phyloP scores from a whole-genome alignment of 92 coral and sea anemone species.

The Phymanthus crucifer region DNA sequence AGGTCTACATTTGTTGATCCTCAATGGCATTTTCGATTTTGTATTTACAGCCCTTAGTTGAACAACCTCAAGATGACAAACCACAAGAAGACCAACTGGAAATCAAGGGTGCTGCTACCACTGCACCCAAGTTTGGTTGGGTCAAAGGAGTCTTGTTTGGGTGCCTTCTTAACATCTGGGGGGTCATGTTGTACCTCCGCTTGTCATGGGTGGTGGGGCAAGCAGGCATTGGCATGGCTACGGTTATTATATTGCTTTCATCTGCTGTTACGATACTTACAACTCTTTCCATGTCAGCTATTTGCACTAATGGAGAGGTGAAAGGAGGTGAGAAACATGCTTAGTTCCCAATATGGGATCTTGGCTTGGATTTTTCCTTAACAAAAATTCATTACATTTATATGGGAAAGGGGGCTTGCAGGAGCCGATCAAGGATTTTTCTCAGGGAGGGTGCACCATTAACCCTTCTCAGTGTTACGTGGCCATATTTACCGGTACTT shows the following conservation, averaged over 20 bases:
- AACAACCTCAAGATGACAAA: slow-evolving; percentile 21
- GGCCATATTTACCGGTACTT: too few species aligned
- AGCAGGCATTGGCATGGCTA: slow-evolving; percentile 91
- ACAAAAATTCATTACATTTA: too few species aligned
- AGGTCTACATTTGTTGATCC: too few species aligned
- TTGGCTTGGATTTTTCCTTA: too few species aligned
- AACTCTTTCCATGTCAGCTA: slow-evolving; percentile 96
- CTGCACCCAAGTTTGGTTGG: slow-evolving; percentile 96
- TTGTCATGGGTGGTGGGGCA: slow-evolving; percentile 96
- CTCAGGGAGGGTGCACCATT: too few species aligned
- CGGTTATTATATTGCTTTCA: slow-evolving; percentile 69
- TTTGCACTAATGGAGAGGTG: slow-evolving; percentile 96
- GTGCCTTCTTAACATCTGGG: slow-evolving; percentile 97
- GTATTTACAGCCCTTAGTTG: slow-evolving; percentile 20
- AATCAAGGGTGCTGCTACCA: background rate
- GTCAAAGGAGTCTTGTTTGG: slow-evolving; percentile 94
- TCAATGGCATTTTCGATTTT: background rate
- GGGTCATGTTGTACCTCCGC: slow-evolving; percentile 91
- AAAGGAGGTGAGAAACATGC: slow-evolving; percentile 77
- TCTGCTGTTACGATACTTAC: slow-evolving; percentile 88
- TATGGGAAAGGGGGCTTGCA: too few species aligned
- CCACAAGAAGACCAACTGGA: slow-evolving; percentile 28
- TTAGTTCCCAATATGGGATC: background rate
- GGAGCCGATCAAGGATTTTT: too few species aligned
- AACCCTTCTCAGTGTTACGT: too few species aligned